phyloP scores from a whole-genome alignment of 2,797 vertebrate species.

The Crenuchus spilurus region DNA sequence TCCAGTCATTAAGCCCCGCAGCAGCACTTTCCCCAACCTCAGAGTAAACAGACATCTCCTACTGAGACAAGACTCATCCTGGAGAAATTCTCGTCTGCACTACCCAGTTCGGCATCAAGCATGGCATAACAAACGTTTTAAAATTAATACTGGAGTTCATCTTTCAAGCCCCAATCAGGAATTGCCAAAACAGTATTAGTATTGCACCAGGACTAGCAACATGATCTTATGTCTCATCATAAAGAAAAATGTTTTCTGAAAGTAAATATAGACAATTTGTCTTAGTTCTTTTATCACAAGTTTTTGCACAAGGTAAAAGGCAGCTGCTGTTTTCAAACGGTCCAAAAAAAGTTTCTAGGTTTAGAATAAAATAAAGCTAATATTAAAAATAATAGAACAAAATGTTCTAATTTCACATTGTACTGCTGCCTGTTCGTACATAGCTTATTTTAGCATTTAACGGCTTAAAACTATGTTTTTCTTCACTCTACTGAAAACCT shows the following conservation, averaged over 20 bases:
- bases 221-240: not conserved
- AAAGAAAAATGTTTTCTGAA: too few species aligned
- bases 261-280: too few species aligned
- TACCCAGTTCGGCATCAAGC: not conserved
- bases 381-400: too few species aligned
- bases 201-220: too few species aligned
- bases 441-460: not conserved
- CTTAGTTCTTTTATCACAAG: too few species aligned
- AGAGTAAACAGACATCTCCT: not conserved
- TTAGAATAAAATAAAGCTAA: not conserved
- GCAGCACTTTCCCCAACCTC: not conserved
- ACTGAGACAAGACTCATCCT: too few species aligned
- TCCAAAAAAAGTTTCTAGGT: too few species aligned
- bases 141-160: not conserved
- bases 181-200: not conserved
- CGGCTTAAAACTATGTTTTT: not conserved
- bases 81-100: too few species aligned
- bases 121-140: not conserved
- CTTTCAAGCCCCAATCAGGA: conserved; percentile 22
- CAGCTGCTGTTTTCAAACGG: too few species aligned
- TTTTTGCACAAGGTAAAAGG: too few species aligned
- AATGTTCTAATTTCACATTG: too few species aligned
- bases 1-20: not conserved
- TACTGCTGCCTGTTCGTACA: too few species aligned
- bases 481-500: not conserved